Evolutionary conservation across 2,888 invertebrate genomes (phyloP).

Genomic region (Dasysyrphus tricinctus): DNA sequence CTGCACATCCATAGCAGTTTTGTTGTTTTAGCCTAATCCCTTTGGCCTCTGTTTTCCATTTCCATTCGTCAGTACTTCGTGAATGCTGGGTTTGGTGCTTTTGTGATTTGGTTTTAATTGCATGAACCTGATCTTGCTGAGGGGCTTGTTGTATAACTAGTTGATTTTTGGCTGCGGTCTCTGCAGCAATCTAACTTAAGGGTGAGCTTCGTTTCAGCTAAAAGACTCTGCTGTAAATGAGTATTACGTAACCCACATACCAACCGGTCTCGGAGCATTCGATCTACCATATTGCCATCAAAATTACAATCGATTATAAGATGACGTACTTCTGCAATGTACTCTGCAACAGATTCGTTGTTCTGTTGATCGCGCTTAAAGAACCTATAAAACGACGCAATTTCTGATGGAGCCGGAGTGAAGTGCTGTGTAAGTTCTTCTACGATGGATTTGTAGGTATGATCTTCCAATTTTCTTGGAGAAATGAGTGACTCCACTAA

Average conservation of each 20-base stretch:
- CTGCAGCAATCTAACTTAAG: neutral
- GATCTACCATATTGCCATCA: neutral
- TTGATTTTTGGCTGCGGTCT: neutral
- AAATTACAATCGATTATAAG: constrained; percentile 1
- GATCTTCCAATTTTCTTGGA: neutral
- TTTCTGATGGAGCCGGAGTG: neutral
- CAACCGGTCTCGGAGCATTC: neutral
- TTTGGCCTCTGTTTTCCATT: neutral
- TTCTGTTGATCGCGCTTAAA: constrained; percentile 1
- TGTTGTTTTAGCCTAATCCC: neutral
- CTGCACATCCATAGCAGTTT: neutral
- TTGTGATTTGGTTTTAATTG: neutral
- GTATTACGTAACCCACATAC: neutral
- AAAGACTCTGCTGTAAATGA: neutral
- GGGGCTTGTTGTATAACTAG: neutral
- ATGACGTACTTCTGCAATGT: neutral
- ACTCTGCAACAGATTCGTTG: neutral
- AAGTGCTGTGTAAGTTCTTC: constrained; percentile 2
- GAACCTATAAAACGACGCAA: neutral
- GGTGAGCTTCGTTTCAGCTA: neutral
- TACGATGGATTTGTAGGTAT: neutral
- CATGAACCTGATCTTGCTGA: neutral
- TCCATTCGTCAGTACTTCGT: neutral
- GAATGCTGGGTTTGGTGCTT: neutral
- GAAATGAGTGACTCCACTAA: neutral